Base-by-base conservation (phyloP, 2,888 invertebrate genomes). In the Meiosimyza decipiens region DNA sequence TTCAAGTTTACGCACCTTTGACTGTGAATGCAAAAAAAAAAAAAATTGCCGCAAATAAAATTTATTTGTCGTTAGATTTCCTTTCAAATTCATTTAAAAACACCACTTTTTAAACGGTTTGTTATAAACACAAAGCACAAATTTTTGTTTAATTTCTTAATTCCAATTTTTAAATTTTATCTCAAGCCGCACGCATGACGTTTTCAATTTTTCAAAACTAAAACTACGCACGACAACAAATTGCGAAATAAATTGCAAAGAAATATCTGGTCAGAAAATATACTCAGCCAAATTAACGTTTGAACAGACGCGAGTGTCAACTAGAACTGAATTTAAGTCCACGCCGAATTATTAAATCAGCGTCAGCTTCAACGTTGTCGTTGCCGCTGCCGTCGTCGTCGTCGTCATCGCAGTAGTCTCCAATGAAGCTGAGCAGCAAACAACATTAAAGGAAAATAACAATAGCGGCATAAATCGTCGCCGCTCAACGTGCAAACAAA, bases 241-340 rank as follows among this genome's bases (percentile, higher is more conserved):
- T 57, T 59, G 18, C 16, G 15, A 16, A 50, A 60, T 16, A 49
- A 28, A 16, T 63, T 18, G 47, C 18, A 9, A 12, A 47, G 40
- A 40, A 28, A 28, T n/a, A n/a, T 28, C 40, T 40, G 28, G 4
- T 28, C 28, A 28, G 28, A 28, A 28, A 28, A 28, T 28, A 28
- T 28, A 28, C 28, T 40, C 40, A 9, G 40, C 40, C 40, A 40
- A 40, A 40, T 40, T 9, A 40, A 63, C 67, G n/a, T 52, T 52
- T 51, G 59, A 68, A 59, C 59, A 9, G 13, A 15, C 47, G 51
- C 51, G 49, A 33, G 60, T 40, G 51, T 69, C 52, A 69, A 52
- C 40, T 12, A 60, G 51, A 69, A 69, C 69, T 69, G 60, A 69
- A 69, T 22, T 28, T 5, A 40, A 40, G 40, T 33, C 57, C 57